Evolutionary conservation across 2,797 vertebrate species (phyloP).

Genomic region (Enteromius argenteus): DNA sequence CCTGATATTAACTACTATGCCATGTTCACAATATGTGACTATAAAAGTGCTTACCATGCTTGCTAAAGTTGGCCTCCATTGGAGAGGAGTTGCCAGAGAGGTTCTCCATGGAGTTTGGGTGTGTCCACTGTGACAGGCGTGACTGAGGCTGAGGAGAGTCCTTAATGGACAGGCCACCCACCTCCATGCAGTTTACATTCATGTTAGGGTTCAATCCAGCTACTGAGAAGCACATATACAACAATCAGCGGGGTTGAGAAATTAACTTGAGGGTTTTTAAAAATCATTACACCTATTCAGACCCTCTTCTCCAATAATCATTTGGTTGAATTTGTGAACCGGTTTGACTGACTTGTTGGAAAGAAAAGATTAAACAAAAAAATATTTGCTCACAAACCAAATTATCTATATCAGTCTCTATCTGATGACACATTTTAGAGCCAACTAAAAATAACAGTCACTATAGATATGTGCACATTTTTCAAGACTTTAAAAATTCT

Average conservation of each 20-base stretch:
- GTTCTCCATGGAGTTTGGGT: slow-evolving; percentile 94
- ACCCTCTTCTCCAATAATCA: too few species aligned
- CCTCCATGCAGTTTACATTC: slow-evolving; percentile 98
- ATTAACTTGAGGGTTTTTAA: background rate
- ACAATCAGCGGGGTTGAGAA: background rate
- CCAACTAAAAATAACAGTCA: background rate
- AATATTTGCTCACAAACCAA: background rate
- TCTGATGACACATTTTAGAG: background rate
- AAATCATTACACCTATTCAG: background rate
- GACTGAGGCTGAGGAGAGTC: slow-evolving; percentile 96
- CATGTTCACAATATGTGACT: background rate
- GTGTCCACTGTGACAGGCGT: slow-evolving; percentile 98
- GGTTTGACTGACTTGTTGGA: background rate
- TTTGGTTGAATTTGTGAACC: background rate
- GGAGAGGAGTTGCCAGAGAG: slow-evolving; percentile 91
- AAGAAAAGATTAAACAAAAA: background rate
- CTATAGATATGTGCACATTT: background rate
- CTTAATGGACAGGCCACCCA: slow-evolving; percentile 93
- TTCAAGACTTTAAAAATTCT: background rate
- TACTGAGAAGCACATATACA: slow-evolving; percentile 60
- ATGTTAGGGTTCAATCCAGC: slow-evolving; percentile 96
- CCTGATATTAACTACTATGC: background rate
- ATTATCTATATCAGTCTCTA: background rate
- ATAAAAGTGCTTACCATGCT: slow-evolving; percentile 84
- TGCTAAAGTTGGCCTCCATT: slow-evolving; percentile 93